Conservation (phyloP, 2,797 vertebrate genomes). For the Taenioides sp. region DNA sequence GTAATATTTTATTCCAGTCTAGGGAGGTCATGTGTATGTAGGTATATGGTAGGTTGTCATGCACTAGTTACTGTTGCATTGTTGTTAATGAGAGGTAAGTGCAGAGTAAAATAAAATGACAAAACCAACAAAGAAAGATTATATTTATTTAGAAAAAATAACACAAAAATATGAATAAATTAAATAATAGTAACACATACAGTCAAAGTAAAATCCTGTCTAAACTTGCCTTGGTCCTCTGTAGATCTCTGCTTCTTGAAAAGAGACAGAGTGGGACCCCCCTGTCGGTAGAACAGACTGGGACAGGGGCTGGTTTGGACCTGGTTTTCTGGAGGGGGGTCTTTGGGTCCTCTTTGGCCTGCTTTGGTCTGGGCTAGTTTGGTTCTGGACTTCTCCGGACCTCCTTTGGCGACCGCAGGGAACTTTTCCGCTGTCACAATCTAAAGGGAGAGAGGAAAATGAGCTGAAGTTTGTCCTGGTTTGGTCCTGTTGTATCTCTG, state of each 20-base stretch:
- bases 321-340: background rate
- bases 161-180: no score
- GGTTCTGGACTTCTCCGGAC: conserved; percentile 37
- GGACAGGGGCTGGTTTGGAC: conserved; percentile 22
- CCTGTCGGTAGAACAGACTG: conserved; percentile 60
- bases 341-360: conserved; percentile 27
- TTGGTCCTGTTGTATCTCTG: no score
- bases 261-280: conserved; percentile 55
- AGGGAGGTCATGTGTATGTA: no score
- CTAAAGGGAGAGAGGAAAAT: conserved; percentile 25
- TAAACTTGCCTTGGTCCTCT: conserved; percentile 28
- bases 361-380: conserved; percentile 11
- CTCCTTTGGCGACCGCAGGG: background rate
- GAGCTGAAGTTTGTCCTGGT: background rate
- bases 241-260: conserved; percentile 56
- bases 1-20: background rate
- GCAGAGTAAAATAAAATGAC: no score
- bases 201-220: background rate
- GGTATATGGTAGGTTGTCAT: no score
- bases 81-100: no score
- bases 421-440: conserved; percentile 16
- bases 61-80: no score
- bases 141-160: no score
- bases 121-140: no score
- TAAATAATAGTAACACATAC: no score